phyloP scores from a whole-genome alignment of 2,797 vertebrate species.

The Pseudochirops corinnae region DNA sequence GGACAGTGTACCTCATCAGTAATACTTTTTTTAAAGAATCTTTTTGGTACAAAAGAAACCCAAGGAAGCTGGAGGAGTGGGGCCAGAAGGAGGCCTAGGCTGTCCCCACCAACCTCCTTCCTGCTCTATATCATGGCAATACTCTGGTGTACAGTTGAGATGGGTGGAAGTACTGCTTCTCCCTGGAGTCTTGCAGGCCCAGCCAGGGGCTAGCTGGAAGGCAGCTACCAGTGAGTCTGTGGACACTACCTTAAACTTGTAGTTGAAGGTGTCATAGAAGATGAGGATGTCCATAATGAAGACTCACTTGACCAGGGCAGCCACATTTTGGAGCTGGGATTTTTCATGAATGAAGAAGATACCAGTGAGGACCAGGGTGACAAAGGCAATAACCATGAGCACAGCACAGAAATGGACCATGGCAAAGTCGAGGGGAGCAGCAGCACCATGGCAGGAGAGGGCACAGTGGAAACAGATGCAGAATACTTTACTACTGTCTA shows the following conservation, averaged over 20 bases:
- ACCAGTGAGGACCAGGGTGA: conserved; percentile 92
- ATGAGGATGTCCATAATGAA: conserved; percentile 97
- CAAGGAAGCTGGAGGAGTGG: conserved; percentile 16
- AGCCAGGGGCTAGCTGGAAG: conserved; percentile 87
- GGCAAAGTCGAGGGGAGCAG: conserved; percentile 91
- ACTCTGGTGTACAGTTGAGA: conserved; percentile 92
- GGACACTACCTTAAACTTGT: conserved; percentile 96
- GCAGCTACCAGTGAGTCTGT: conserved; percentile 94
- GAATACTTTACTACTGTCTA: neutral
- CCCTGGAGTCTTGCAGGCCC: conserved; percentile 92
- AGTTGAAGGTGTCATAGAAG: conserved; percentile 98
- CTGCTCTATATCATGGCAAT: conserved; percentile 90
- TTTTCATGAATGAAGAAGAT: conserved; percentile 97
- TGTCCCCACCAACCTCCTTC: conserved; percentile 15
- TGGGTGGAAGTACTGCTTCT: conserved; percentile 93
- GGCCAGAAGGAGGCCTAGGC: neutral
- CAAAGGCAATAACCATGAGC: conserved; percentile 89
- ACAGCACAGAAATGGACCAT: conserved; percentile 92
- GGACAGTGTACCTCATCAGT: conserved; percentile 59
- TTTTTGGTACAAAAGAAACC: conserved; percentile 82
- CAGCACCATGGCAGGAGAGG: conserved; percentile 91
- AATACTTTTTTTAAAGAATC: conserved; percentile 47
- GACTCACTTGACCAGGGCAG: conserved; percentile 97
- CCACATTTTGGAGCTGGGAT: conserved; percentile 94
- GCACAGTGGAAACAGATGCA: conserved; percentile 92